A percentile compares a stretch with the other conserved stretches of the same genome.
These are phyloP conservation scores for Tiphia femorata DNA, from an alignment of 2,888 invertebrate species.

Conservation along the genomic window DNA sequence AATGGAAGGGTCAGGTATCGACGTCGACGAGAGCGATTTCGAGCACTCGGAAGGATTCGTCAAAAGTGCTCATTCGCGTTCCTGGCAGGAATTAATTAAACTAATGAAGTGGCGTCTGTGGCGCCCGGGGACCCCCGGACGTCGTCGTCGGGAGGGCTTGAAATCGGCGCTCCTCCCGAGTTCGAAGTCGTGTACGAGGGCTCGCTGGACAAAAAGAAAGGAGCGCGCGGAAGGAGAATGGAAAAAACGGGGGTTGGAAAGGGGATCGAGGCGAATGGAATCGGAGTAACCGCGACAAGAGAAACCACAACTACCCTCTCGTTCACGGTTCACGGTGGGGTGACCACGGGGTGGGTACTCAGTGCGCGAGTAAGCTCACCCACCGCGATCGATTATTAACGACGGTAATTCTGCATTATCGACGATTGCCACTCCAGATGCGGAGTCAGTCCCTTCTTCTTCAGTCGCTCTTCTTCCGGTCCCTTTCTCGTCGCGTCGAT, in stretches of 20 bases:
- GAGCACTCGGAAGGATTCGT: constrained; percentile 24
- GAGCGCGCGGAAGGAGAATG: background rate
- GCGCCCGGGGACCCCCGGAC: background rate
- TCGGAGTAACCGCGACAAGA: no score
- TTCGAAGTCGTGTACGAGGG: background rate
- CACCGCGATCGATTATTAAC: constrained; percentile 54
- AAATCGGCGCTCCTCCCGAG: background rate
- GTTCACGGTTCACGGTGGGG: no score
- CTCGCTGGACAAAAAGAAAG: background rate
- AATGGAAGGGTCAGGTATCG: constrained; percentile 53
- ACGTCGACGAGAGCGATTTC: constrained; percentile 4
- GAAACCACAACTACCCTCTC: no score
- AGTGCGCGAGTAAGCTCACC: background rate
- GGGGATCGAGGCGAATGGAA: constrained; percentile 1
- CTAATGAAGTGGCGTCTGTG: constrained; percentile 47
- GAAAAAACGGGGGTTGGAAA: background rate
- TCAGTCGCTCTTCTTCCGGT: constrained; percentile 12
- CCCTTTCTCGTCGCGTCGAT: no score
- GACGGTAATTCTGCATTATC: constrained; percentile 59
- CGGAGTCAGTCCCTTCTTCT: constrained; percentile 17
- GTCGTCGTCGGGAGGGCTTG: no score
- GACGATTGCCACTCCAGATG: constrained; percentile 57
- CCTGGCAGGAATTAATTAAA: constrained; percentile 52
- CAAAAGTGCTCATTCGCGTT: constrained; percentile 26
- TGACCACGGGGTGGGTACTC: no score